These are phyloP conservation scores for Stichodactyla mertensii DNA, from an alignment of 64 coral and sea anemone species.

Conservation along the genomic window DNA sequence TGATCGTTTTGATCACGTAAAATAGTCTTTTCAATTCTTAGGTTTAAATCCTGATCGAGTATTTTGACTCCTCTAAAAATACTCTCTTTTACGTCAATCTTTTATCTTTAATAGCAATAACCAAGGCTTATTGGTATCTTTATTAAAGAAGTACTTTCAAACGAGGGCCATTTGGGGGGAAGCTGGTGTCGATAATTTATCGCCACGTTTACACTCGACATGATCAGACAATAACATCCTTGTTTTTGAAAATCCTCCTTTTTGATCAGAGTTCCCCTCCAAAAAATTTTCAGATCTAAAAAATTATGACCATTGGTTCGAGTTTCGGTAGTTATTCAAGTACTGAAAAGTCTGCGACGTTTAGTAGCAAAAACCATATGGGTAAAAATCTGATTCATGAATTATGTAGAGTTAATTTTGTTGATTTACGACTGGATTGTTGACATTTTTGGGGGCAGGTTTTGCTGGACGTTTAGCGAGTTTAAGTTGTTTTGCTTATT, in stretches of 20 bases:
- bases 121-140: background rate
- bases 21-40: background rate
- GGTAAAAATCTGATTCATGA: background rate
- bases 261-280: background rate
- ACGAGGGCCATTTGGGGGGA: slow-evolving; percentile 5
- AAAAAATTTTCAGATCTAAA: background rate
- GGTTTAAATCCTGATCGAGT: background rate
- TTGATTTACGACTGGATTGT: background rate
- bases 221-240: background rate
- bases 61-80: background rate
- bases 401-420: background rate
- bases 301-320: background rate
- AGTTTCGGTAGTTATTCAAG: background rate
- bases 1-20: background rate
- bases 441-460: slow-evolving; percentile 10
- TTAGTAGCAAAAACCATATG: too few species aligned
- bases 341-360: background rate
- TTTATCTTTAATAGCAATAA: background rate
- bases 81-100: background rate
- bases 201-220: slow-evolving; percentile 7
- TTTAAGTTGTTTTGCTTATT: background rate
- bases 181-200: background rate
- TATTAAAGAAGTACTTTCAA: background rate
- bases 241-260: background rate
- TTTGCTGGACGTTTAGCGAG: background rate